Conservation (phyloP, 2,113 vertebrate genomes). For the Zingel zingel region DNA sequence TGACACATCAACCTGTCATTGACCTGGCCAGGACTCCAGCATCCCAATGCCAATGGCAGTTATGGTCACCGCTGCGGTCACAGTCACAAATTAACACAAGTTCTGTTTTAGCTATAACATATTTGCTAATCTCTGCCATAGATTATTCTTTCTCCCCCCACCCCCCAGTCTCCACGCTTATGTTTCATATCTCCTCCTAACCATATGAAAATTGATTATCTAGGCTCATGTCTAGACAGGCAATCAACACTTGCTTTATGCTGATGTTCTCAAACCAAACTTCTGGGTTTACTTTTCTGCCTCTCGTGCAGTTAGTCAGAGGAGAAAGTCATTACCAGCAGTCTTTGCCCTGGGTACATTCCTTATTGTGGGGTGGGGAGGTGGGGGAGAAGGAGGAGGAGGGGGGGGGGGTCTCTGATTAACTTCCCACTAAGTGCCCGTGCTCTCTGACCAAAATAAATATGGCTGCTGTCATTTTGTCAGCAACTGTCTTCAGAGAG, state of each 20-base stretch:
- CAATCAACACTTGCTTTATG: conserved; percentile 66
- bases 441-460: conserved; percentile 85
- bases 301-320: conserved; percentile 65
- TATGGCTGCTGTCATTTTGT: conserved; percentile 85
- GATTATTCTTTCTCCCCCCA: conserved; percentile 17
- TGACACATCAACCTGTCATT: conserved; percentile 75
- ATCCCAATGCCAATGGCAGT: conserved; percentile 64
- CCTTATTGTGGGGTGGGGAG: conserved; percentile 41
- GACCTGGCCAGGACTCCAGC: conserved; percentile 51
- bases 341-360: conserved; percentile 71
- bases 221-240: conserved; percentile 50
- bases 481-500: conserved; percentile 85
- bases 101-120: conserved; percentile 52
- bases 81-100: conserved; percentile 65
- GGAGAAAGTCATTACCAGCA: conserved; percentile 75
- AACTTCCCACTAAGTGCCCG: conserved; percentile 83
- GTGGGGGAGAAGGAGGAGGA: not conserved
- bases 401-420: conserved; percentile 69
- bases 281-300: conserved; percentile 63
- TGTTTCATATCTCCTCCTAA: conserved; percentile 52
- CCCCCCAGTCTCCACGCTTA: not conserved
- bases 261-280: conserved; percentile 47
- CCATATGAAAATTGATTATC: conserved; percentile 58
- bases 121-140: conserved; percentile 36
- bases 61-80: conserved; percentile 59